phyloP scores from a whole-genome alignment of 2,797 vertebrate genomes.

The Poecile montanus region DNA sequence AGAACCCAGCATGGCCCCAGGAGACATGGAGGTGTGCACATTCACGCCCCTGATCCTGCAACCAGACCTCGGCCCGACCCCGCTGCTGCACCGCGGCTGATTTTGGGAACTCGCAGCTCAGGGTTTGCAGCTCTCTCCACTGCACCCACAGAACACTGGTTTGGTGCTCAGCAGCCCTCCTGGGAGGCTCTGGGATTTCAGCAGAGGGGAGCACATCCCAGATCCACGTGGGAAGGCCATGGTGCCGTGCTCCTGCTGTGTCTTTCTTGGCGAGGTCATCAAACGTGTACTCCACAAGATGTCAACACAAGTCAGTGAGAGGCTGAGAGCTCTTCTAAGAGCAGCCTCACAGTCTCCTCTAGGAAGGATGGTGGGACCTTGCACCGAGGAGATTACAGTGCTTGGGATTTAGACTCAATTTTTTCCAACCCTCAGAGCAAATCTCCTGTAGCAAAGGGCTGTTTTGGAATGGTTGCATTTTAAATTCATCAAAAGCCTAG shows the following conservation, averaged over 20 bases:
- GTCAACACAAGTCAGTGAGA: not conserved
- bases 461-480: not conserved
- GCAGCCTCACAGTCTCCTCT: not conserved
- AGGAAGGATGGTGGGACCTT: not conserved
- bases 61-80: not conserved
- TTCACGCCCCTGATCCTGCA: not conserved
- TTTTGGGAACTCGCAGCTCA: not conserved
- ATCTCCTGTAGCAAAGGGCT: not conserved
- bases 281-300: conserved; percentile 53
- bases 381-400: not conserved
- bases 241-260: not conserved
- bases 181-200: not conserved
- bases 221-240: not conserved
- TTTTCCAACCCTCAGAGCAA: not conserved
- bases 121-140: not conserved
- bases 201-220: not conserved
- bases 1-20: conserved; percentile 33
- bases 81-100: not conserved
- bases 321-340: not conserved
- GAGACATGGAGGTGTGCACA: not conserved
- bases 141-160: not conserved
- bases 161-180: not conserved
- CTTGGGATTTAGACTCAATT: not conserved
- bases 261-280: conserved; percentile 65
- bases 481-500: not conserved